Evolutionary conservation across 2,797 vertebrate species (phyloP).

Genomic region (Pangasius macronema): DNA sequence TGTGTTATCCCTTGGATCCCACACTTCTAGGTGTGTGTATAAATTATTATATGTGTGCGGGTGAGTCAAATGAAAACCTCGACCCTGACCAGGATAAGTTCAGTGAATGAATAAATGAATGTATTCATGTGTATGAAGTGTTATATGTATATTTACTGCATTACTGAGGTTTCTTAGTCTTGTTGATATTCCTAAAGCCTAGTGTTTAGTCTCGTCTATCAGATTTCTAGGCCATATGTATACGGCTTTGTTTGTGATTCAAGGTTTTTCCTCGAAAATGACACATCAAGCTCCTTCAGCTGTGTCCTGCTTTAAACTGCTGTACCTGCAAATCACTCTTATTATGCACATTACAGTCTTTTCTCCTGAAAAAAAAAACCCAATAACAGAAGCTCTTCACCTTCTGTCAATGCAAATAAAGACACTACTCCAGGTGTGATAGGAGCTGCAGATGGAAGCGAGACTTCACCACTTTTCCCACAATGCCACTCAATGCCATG

Average conservation of each 20-base stretch:
- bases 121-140: not conserved
- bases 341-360: not conserved
- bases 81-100: not conserved
- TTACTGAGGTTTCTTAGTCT: not conserved
- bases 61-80: too few species aligned
- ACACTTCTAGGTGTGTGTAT: not conserved
- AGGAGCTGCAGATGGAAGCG: not conserved
- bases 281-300: not conserved
- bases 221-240: not conserved
- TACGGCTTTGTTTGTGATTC: not conserved
- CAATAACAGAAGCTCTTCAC: not conserved
- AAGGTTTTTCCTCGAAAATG: not conserved
- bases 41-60: not conserved
- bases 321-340: not conserved
- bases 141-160: not conserved
- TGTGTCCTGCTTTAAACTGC: not conserved
- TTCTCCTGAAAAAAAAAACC: not conserved
- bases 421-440: not conserved
- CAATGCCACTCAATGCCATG: not conserved
- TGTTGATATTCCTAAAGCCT: not conserved
- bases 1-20: not conserved
- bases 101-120: not conserved
- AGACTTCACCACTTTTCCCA: not conserved
- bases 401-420: not conserved
- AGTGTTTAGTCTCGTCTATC: not conserved